Percentiles rank a stretch among this genome's conserved stretches.
phyloP scores from a whole-genome alignment of 2,113 vertebrate species.

The Mesembrinibis cayennensis region DNA sequence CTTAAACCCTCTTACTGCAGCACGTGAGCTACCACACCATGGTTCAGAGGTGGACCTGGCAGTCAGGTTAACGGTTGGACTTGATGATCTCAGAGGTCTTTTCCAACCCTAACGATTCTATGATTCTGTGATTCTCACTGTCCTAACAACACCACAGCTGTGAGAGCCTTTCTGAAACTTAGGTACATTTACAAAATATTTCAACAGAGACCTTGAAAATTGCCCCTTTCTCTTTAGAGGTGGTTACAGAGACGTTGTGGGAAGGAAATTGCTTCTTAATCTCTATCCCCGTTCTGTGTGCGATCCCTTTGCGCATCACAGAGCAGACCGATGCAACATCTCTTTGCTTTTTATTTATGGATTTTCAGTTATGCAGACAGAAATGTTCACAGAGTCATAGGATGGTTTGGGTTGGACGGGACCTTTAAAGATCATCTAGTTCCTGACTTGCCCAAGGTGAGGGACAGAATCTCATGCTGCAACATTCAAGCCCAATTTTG shows the following conservation, averaged over 20 bases:
- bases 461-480: not conserved
- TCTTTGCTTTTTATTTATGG: not conserved
- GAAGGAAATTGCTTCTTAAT: not conserved
- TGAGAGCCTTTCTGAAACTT: not conserved
- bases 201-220: not conserved
- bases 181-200: not conserved
- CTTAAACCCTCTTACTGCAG: not conserved
- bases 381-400: not conserved
- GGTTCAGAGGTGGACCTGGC: not conserved
- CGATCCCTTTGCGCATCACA: fast-evolving
- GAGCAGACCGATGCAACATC: not conserved
- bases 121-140: not conserved
- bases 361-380: not conserved
- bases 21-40: fast-evolving
- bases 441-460: not conserved
- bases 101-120: too few relatives aligned
- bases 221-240: not conserved
- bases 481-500: not conserved
- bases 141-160: not conserved
- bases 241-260: not conserved
- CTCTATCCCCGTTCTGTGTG: not conserved
- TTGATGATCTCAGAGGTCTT: too few relatives aligned
- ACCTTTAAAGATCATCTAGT: not conserved
- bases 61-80: too few relatives aligned
- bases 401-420: not conserved